Base-by-base conservation (phyloP, 2,888 invertebrate genomes). In the Tyria jacobaeae region DNA sequence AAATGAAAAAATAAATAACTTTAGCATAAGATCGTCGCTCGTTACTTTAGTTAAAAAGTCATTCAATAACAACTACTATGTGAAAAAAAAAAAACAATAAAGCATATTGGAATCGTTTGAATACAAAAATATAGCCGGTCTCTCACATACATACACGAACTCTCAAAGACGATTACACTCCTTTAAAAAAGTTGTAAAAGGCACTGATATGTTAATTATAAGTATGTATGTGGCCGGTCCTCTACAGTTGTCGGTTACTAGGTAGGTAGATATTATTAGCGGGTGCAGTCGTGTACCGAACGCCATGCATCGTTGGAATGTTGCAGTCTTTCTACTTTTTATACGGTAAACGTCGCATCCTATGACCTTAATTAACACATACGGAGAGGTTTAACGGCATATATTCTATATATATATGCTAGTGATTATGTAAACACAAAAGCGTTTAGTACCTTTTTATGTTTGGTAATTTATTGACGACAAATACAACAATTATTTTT, bases 221-320 rank as follows among this genome's bases (percentile, higher is more conserved):
- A 25, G 6, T 27, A 41, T 27, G 24, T 47, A 27, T 31, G 47
- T 41, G 66, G 58, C 48, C 56, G 66, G 67, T 58, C 70, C 75
- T 37, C 39, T 35, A n/a, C 25, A n/a, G 41, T 44, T 47, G 74
- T 71, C 61, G 76, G 75, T 77, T 73, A 65, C 68, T 69, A 63
- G 25, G 68, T 69, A 63, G 25, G 68, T 69, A 66, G 59, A 73
- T 74, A 76, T 76, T 79, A 84, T 83, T 83, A 85, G 81, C 70
- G 64, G 48, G 77, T 60, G 70, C 74, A 79, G 69, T 81, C 79
- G 78, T 76, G 80, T 74, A 74, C 78, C 66, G 62, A 60, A 68
- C 72, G 79, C 71, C 78, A 71, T 71, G 76, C 64, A 73, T 70
- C 68, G 70, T 3, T 59, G 80, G 76, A 73, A 79, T 81, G 81